Percentiles rank a stretch among this genome's conserved stretches.
Conservation (phyloP, 2,797 vertebrate species). For the Onychomys arenicola region DNA sequence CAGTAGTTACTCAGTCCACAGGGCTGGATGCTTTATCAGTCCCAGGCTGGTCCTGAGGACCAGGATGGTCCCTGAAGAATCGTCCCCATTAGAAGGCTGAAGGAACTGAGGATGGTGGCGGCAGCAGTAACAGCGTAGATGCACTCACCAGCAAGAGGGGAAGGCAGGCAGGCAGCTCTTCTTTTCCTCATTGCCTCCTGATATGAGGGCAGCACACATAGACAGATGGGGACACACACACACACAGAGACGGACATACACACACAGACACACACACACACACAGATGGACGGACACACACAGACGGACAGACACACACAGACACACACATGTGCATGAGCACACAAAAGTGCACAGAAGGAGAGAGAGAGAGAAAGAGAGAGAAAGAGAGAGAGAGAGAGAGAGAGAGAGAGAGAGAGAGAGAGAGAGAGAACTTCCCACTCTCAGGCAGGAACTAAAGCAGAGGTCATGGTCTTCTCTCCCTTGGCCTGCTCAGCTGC, state of each 20-base stretch:
- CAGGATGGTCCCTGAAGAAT: neutral
- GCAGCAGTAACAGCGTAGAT: neutral
- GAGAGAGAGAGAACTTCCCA: too few species aligned
- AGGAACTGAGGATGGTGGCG: neutral
- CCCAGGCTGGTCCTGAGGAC: neutral
- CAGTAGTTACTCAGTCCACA: neutral
- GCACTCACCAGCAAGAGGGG: neutral
- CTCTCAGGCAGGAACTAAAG: neutral
- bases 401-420: too few species aligned
- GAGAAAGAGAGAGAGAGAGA: too few species aligned
- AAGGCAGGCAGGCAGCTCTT: neutral
- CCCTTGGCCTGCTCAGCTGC: neutral
- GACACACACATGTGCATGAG: too few species aligned
- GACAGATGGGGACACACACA: too few species aligned
- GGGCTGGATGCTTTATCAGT: neutral
- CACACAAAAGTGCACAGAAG: too few species aligned
- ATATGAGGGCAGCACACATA: neutral
- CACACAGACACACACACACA: too few species aligned
- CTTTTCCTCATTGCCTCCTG: neutral
- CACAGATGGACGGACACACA: too few species aligned
- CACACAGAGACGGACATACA: too few species aligned
- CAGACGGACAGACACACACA: too few species aligned
- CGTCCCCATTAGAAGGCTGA: neutral
- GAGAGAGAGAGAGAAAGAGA: too few species aligned
- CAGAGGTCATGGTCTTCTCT: too few species aligned